These are phyloP conservation scores for Loriculus beryllinus DNA, from an alignment of 2,797 vertebrate genomes.

Conservation along the genomic window DNA sequence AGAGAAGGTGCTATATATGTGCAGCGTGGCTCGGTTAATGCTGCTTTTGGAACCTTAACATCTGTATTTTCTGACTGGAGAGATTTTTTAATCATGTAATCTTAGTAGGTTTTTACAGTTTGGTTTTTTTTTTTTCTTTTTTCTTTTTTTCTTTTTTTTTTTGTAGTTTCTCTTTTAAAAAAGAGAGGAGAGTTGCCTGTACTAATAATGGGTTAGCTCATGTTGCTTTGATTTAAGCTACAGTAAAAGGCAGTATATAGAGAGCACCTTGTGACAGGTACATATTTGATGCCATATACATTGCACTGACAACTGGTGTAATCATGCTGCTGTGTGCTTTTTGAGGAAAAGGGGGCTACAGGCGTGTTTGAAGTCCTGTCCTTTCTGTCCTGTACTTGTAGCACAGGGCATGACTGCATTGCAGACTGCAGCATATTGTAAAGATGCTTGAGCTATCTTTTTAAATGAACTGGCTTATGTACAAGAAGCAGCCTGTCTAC, in stretches of 20 bases:
- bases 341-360: not conserved
- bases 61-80: constrained; percentile 44
- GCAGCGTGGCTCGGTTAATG: constrained; percentile 42
- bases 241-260: not conserved
- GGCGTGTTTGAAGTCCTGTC: not conserved
- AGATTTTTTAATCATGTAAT: constrained; percentile 40
- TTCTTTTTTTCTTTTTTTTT: not conserved
- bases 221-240: constrained; percentile 22
- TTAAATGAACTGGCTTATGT: not conserved
- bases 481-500: not conserved
- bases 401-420: constrained; percentile 34
- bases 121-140: not conserved
- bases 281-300: not conserved
- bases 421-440: not conserved
- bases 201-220: constrained; percentile 12
- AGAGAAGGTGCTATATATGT: constrained; percentile 42
- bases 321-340: not conserved
- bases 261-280: not conserved
- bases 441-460: not conserved
- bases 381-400: not conserved
- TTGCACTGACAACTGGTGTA: not conserved
- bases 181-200: not conserved
- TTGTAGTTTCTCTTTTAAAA: not conserved
- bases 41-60: constrained; percentile 30
- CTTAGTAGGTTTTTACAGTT: not conserved